Conservation (phyloP, 2,113 vertebrate species). For the Oceanites oceanicus region DNA sequence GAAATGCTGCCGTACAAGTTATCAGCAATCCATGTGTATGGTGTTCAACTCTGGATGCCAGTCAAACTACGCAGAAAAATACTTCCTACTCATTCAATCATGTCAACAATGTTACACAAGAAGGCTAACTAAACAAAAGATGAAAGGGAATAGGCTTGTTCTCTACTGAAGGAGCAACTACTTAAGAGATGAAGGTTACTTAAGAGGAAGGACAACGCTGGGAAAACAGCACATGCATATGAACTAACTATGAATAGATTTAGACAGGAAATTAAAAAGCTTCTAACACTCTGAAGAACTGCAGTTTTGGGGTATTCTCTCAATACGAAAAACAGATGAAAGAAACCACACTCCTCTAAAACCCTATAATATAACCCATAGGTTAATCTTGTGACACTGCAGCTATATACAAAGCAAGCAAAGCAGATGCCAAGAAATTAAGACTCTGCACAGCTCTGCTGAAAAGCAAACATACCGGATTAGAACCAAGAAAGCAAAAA, state of each 20-base stretch:
- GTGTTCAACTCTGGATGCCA: background rate
- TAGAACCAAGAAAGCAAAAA: background rate
- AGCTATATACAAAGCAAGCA: background rate
- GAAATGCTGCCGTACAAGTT: background rate
- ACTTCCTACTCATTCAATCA: background rate
- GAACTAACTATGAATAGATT: background rate
- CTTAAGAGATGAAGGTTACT: background rate
- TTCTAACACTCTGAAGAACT: background rate
- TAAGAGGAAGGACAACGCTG: background rate
- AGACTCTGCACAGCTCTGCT: background rate
- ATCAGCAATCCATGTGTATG: accelerated
- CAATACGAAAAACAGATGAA: background rate
- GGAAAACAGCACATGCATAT: background rate
- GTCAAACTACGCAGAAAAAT: background rate
- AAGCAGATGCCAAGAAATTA: background rate
- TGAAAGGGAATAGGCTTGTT: background rate
- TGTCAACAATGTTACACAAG: background rate
- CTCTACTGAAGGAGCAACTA: background rate
- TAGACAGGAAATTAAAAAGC: background rate
- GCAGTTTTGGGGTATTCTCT: background rate
- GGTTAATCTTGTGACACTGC: background rate
- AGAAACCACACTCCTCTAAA: background rate
- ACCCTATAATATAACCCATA: too few species aligned
- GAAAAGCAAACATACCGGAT: background rate
- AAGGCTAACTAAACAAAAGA: background rate